These are phyloP conservation scores for Ptychochromis oligacanthus DNA, from an alignment of 2,113 vertebrate species.

Conservation along the genomic window DNA sequence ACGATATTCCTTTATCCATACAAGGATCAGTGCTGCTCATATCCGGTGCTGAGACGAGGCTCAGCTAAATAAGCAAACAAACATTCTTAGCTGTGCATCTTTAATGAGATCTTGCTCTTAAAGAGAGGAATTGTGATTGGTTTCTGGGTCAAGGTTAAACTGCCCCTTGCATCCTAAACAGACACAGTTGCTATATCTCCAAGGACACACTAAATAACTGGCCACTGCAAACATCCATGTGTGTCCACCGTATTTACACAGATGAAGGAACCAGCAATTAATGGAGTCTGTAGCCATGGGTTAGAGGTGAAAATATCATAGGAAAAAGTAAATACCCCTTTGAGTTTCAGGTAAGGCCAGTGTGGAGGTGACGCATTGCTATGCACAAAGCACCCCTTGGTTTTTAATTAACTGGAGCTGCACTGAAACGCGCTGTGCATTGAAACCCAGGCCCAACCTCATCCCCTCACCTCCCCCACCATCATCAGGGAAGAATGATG, in stretches of 20 bases:
- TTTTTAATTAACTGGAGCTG: constrained; percentile 73
- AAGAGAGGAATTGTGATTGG: not conserved
- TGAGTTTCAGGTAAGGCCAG: constrained; percentile 19
- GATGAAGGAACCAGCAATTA: constrained; percentile 20
- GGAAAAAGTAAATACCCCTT: constrained; percentile 15
- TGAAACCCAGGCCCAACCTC: constrained; percentile 37
- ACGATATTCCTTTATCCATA: constrained; percentile 2
- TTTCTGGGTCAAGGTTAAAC: constrained; percentile 16
- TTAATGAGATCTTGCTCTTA: not conserved
- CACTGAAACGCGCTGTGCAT: constrained; percentile 57
- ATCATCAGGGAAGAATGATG: constrained; percentile 64
- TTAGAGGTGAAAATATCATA: constrained; percentile 14
- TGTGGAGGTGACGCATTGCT: constrained; percentile 42
- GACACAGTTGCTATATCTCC: not conserved
- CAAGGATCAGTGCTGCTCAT: constrained; percentile 5
- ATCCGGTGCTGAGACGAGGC: not conserved
- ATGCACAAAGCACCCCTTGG: constrained; percentile 36
- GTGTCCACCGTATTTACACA: constrained; percentile 32
- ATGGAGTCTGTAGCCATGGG: not conserved
- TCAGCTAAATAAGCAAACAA: not conserved
- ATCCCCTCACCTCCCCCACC: not conserved
- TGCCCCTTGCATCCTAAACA: not conserved
- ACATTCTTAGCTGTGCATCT: not conserved
- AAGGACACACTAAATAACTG: constrained; percentile 12
- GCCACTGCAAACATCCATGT: constrained; percentile 10